These are phyloP conservation scores for Hippoglossus hippoglossus DNA, from an alignment of 2,797 vertebrate genomes.

Conservation along the genomic window DNA sequence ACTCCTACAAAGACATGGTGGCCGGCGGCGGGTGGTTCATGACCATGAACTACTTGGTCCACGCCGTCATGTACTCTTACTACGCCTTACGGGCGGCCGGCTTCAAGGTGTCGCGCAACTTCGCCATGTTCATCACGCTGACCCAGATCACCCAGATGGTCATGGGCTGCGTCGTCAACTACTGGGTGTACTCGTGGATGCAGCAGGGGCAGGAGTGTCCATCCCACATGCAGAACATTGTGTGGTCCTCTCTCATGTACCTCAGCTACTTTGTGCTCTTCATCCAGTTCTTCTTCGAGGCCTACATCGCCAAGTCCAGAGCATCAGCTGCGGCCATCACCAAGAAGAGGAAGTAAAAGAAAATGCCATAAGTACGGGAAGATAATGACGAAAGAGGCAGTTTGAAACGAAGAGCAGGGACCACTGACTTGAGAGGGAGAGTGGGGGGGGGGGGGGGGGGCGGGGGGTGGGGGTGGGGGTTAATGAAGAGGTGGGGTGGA, in stretches of 20 bases:
- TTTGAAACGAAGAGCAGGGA: constrained; percentile 52
- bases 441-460: constrained; percentile 4
- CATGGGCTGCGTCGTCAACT: constrained; percentile 96
- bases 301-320: constrained; percentile 92
- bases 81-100: constrained; percentile 95
- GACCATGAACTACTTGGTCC: constrained; percentile 99
- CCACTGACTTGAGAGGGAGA: constrained; percentile 49
- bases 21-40: constrained; percentile 99
- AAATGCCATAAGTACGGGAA: constrained; percentile 68
- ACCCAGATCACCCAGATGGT: constrained; percentile 99
- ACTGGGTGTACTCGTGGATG: constrained; percentile 99
- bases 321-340: constrained; percentile 42
- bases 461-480: constrained; percentile 14
- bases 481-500: constrained; percentile 13
- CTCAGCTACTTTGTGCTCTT: constrained; percentile 99
- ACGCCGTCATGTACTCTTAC: constrained; percentile 99
- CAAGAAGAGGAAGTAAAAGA: constrained; percentile 84
- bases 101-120: constrained; percentile 95
- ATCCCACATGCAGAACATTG: constrained; percentile 97
- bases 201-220: constrained; percentile 95
- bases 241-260: constrained; percentile 99
- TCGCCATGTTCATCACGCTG: constrained; percentile 99
- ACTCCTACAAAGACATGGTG: constrained; percentile 99
- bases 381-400: constrained; percentile 40
- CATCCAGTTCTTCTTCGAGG: constrained; percentile 98